Base-by-base conservation (phyloP, 30 jellyfish, hydroid and myxozoan genomes). In the Aurelia sp. region DNA sequence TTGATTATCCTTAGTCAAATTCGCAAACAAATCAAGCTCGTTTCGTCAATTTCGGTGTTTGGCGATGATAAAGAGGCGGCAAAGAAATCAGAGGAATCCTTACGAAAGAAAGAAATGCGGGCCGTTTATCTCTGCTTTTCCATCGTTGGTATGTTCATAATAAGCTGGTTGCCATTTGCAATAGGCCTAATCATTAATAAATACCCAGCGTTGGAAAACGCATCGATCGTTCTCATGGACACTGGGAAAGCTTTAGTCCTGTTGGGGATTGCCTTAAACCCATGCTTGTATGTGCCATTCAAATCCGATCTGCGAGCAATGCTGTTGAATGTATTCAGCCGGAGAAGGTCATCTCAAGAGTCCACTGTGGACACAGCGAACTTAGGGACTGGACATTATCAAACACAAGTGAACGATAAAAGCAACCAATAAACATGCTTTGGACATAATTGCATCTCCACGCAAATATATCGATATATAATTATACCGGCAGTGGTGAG, bases 51-150 rank as follows among this genome's bases (percentile, higher is more conserved):
- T 24, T 67, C 91, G 1, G 91, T 82, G 57, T 82, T 64, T 71
- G 84, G 81, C 33, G 58, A 82, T 48, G 91, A 82, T 60, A 38
- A 55, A 16, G 81, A 30, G 31, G 91, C 91, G 63, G 84, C 84
- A 40, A 67, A 69, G 60, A 68, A 22, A n/a, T 57, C 81, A 13
- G 78, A 58, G 44, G 55, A 22, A 0, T 7, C 68, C 30, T 51
- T 82, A 33, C 91, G 91, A 68, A 67, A 82, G 84, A 82, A 69
- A 69, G 91, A 82, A 21, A n/a, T 82, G 41, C 78, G 91, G 17
- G 91, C 91, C 35, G 91, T 60, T 21, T 69, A 82, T 38, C 74
- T 82, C 12, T 82, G 91, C n/a, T 52, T 82, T 70, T 20, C 91
- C 10, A 82, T 82, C 33, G 91, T 82, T 22, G 81, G 63, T 4